A percentile compares a stretch with the other conserved stretches of the same genome.
These are phyloP conservation scores for Calameuta pallipes DNA, from an alignment of 2,888 invertebrate genomes.

Conservation along the genomic window DNA sequence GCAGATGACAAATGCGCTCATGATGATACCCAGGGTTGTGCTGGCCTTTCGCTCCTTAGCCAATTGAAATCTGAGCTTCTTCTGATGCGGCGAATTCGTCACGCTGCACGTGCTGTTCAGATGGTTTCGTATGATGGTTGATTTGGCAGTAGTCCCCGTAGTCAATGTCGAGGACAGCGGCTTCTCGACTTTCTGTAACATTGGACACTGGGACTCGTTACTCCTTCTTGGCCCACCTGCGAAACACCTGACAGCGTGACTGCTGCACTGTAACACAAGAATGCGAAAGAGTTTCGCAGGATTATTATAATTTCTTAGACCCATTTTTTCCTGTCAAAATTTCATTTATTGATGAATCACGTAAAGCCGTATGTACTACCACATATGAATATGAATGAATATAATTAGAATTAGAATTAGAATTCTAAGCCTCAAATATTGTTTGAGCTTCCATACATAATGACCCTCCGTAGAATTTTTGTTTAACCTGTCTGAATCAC, in stretches of 20 bases:
- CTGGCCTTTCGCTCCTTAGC: constrained; percentile 95
- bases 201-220: constrained; percentile 82
- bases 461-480: not conserved
- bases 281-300: not conserved
- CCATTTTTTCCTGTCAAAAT: not conserved
- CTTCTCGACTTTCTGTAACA: constrained; percentile 68
- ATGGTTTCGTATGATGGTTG: constrained; percentile 67
- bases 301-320: not conserved
- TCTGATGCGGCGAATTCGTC: constrained; percentile 79
- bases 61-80: constrained; percentile 84
- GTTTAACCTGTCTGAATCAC: not conserved
- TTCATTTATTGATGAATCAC: not conserved
- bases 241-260: constrained; percentile 72
- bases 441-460: not conserved
- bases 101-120: constrained; percentile 65
- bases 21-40: constrained; percentile 95
- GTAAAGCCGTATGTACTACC: not conserved
- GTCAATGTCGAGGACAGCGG: constrained; percentile 63
- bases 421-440: not conserved
- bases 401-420: not conserved
- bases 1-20: constrained; percentile 93
- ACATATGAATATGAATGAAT: too few relatives aligned
- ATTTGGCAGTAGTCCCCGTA: constrained; percentile 64
- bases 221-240: constrained; percentile 75
- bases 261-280: constrained; percentile 77